Evolutionary conservation across 2,888 invertebrate genomes (phyloP).

Genomic region (Cerceris ruficornis): DNA sequence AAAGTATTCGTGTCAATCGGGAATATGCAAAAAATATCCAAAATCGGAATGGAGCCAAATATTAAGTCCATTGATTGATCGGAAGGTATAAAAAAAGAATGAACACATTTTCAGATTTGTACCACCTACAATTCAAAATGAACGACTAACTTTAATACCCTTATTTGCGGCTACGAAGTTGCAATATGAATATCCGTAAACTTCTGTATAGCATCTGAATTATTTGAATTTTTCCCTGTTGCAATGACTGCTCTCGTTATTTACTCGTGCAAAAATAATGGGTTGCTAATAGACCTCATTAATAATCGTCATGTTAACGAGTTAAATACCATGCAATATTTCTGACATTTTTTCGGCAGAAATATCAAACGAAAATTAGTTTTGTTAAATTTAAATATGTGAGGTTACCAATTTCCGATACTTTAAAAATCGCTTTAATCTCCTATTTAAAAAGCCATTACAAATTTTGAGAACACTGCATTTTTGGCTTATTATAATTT

Average conservation of each 20-base stretch:
- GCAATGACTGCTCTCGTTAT: slow-evolving; percentile 11
- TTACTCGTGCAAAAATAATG: slow-evolving; percentile 44
- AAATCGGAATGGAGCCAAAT: slow-evolving; percentile 45
- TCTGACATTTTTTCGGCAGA: too few species aligned
- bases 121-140: slow-evolving; percentile 52
- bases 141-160: slow-evolving; percentile 57
- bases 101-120: slow-evolving; percentile 54
- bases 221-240: slow-evolving; percentile 4
- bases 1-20: slow-evolving; percentile 38
- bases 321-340: too few species aligned
- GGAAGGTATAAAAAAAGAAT: slow-evolving; percentile 64
- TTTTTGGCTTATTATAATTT: too few species aligned
- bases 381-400: too few species aligned
- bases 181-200: too few species aligned
- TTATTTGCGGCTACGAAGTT: neutral
- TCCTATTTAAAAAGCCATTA: too few species aligned
- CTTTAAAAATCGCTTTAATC: too few species aligned
- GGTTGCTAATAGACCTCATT: slow-evolving; percentile 26
- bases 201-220: too few species aligned
- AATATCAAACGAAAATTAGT: too few species aligned
- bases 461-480: too few species aligned
- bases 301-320: too few species aligned
- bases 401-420: too few species aligned
- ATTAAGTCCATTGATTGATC: slow-evolving; percentile 52
- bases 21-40: slow-evolving; percentile 34